A percentile compares a stretch with the other conserved stretches of the same genome.
Conservation (phyloP, 1,140 invertebrate species). For the Drosophila obscura region DNA sequence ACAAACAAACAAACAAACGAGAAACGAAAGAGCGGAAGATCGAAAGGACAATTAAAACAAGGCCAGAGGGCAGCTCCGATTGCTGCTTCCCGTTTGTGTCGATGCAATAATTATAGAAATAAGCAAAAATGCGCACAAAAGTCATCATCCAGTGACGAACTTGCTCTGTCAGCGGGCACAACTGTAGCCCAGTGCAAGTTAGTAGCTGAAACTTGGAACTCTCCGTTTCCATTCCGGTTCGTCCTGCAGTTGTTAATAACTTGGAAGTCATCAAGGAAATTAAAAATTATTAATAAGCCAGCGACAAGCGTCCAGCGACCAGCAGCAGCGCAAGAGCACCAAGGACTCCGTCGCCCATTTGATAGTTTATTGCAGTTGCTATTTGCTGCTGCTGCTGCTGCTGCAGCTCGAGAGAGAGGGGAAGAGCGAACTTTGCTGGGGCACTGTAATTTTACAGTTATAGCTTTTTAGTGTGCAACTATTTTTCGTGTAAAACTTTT, state of each 20-base stretch:
- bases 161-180: constrained; percentile 9
- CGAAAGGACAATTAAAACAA: constrained; percentile 41
- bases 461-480: constrained; percentile 81
- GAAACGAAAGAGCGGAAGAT: background rate
- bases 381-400: constrained; percentile 13
- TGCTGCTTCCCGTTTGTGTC: constrained; percentile 18
- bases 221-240: too few species aligned
- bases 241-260: constrained; percentile 65
- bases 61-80: constrained; percentile 1
- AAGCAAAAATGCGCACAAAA: constrained; percentile 57
- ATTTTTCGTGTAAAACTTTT: constrained; percentile 82
- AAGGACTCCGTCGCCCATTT: constrained; percentile 65
- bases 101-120: constrained; percentile 58
- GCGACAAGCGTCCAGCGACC: background rate
- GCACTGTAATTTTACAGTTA: constrained; percentile 80
- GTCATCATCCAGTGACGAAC: constrained; percentile 52
- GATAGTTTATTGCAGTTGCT: constrained; percentile 67
- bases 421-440: constrained; percentile 56
- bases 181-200: constrained; percentile 13
- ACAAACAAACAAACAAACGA: constrained; percentile 37
- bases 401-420: too few species aligned
- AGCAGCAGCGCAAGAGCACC: background rate
- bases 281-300: constrained; percentile 81
- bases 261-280: constrained; percentile 80
- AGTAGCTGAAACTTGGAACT: constrained; percentile 3